phyloP scores from a whole-genome alignment of 2,797 vertebrate genomes.

The Intellagama lesueurii region DNA sequence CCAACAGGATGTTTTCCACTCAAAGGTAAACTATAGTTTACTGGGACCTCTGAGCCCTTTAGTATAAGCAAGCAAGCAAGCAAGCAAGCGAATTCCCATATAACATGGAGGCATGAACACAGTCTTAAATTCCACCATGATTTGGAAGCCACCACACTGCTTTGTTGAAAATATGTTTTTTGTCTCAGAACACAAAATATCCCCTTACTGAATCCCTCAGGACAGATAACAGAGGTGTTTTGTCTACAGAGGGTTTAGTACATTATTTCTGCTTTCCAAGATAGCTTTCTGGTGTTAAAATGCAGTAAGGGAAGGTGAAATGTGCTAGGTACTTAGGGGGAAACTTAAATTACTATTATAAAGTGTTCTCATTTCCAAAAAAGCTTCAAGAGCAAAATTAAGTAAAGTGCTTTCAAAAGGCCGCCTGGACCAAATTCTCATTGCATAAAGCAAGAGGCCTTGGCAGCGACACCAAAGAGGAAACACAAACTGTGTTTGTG shows the following conservation, averaged over 20 bases:
- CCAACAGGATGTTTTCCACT: background rate
- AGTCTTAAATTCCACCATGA: background rate
- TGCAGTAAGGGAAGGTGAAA: background rate
- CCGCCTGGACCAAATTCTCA: background rate
- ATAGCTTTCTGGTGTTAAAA: background rate
- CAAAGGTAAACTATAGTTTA: background rate
- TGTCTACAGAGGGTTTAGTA: background rate
- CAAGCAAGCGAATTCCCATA: background rate
- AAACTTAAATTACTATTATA: background rate
- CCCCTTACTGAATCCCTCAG: background rate
- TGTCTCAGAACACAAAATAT: background rate
- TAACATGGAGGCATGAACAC: background rate
- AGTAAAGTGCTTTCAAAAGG: conserved; percentile 9
- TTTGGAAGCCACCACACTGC: background rate
- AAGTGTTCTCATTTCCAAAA: conserved; percentile 5
- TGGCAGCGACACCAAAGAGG: accelerated
- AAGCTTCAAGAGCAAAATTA: conserved; percentile 8
- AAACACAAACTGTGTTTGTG: background rate
- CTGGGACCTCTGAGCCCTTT: background rate
- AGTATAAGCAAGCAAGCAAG: background rate
- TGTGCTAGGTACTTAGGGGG: background rate
- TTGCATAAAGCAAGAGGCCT: conserved; percentile 21
- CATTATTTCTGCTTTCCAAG: conserved; percentile 21
- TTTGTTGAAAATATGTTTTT: background rate
- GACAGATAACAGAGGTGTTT: background rate